Percentiles rank a stretch among this genome's conserved stretches.
These are phyloP conservation scores for Eilema caniola DNA, from an alignment of 2,888 invertebrate species.

Conservation along the genomic window DNA sequence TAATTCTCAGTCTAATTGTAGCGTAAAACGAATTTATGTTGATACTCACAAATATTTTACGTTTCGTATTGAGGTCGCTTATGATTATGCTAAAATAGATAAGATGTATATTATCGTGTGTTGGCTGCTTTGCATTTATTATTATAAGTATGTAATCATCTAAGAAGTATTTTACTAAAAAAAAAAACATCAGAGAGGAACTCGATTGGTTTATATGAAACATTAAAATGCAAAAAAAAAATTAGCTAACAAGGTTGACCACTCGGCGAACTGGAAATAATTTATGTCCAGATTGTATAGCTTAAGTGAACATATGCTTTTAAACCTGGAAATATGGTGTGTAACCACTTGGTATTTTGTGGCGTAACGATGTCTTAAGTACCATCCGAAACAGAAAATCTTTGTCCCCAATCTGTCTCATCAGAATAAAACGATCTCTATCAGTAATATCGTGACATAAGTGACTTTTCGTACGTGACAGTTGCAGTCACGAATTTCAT, in stretches of 20 bases:
- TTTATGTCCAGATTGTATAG: background rate
- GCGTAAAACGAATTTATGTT: conserved; percentile 48
- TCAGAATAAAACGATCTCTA: conserved; percentile 35
- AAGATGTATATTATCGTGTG: conserved; percentile 31
- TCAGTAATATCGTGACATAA: conserved; percentile 45
- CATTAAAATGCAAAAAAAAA: conserved; percentile 15
- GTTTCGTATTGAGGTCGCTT: conserved; percentile 46
- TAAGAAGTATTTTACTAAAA: background rate
- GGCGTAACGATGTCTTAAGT: conserved; percentile 36
- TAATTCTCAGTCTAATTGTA: conserved; percentile 49
- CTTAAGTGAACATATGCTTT: conserved; percentile 20
- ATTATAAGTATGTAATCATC: conserved; percentile 15
- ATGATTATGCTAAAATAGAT: conserved; percentile 51
- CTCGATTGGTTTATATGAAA: background rate
- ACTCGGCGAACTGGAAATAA: background rate
- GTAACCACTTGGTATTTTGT: conserved; percentile 45
- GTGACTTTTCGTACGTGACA: conserved; percentile 50
- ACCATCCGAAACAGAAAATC: conserved; percentile 39
- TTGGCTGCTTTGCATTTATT: conserved; percentile 30
- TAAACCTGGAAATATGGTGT: conserved; percentile 39
- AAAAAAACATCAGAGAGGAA: conserved; percentile 13
- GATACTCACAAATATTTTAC: conserved; percentile 45
- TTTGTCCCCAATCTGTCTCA: conserved; percentile 39
- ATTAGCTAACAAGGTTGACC: background rate
- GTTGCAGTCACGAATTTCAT: conserved; percentile 41